These are phyloP conservation scores for Alcedo atthis DNA, from an alignment of 2,797 vertebrate genomes.

Conservation along the genomic window DNA sequence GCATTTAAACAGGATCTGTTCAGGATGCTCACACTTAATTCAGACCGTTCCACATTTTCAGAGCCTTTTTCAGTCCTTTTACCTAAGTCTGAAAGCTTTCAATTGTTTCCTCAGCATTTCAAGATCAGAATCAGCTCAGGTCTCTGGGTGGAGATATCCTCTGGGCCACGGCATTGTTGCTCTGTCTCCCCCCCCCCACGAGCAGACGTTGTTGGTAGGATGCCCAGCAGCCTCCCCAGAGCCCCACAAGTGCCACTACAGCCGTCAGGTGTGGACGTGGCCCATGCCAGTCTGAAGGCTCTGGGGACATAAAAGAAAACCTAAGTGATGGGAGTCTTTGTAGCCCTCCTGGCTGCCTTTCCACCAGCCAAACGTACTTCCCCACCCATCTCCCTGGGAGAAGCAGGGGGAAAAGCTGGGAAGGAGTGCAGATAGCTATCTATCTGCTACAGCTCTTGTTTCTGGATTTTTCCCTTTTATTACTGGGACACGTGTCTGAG, in stretches of 20 bases:
- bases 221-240: not conserved
- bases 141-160: slow-evolving; percentile 49
- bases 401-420: not conserved
- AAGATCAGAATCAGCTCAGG: slow-evolving; percentile 38
- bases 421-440: not conserved
- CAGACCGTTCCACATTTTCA: not conserved
- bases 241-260: not conserved
- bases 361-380: not conserved
- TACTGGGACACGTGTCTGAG: not conserved
- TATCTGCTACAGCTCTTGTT: not conserved
- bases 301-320: not conserved
- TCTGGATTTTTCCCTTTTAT: not conserved
- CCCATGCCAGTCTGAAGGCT: not conserved
- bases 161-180: slow-evolving; percentile 1
- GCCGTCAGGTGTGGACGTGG: not conserved
- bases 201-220: not conserved
- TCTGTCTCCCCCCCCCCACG: not conserved
- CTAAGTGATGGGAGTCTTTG: not conserved
- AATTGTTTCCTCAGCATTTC: slow-evolving; percentile 37
- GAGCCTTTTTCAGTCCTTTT: slow-evolving; percentile 30
- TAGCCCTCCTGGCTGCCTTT: not conserved
- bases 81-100: slow-evolving; percentile 45
- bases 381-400: not conserved
- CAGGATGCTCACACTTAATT: slow-evolving; percentile 51
- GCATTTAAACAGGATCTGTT: slow-evolving; percentile 27